Conservation (phyloP, 30 jellyfish, hydroid and myxozoan species). For the Catostylus mosaicus region DNA sequence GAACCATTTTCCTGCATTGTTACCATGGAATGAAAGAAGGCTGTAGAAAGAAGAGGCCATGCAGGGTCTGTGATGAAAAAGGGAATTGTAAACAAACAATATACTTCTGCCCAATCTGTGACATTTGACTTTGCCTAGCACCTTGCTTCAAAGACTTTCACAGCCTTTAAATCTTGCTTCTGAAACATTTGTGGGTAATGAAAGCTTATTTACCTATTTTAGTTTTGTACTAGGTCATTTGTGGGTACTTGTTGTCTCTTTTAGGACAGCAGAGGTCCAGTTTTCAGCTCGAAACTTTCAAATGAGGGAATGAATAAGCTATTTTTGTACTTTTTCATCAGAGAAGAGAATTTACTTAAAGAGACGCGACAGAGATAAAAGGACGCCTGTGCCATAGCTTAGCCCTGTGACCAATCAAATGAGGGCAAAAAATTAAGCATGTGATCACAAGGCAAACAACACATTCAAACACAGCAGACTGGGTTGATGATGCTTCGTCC, state of each 20-base stretch:
- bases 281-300: background rate
- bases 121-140: slow-evolving; percentile 62
- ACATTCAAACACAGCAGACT: no score
- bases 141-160: slow-evolving; percentile 56
- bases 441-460: no score
- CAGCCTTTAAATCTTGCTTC: background rate
- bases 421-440: no score
- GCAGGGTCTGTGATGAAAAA: slow-evolving; percentile 21
- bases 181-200: background rate
- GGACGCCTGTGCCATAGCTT: no score
- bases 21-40: slow-evolving; percentile 15
- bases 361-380: no score
- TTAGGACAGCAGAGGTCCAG: background rate
- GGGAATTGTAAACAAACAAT: slow-evolving; percentile 13
- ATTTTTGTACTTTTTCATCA: background rate
- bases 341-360: background rate
- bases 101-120: slow-evolving; percentile 34
- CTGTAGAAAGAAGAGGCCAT: slow-evolving; percentile 10
- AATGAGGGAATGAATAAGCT: background rate
- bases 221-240: background rate
- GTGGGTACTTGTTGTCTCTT: background rate
- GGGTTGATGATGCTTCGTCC: no score
- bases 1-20: slow-evolving; percentile 18
- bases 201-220: background rate
- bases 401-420: no score